Evolutionary conservation across 2,888 invertebrate species (phyloP), one percentile per base, ranked within the genome.

Genomic region (Tetramorium bicarinatum): DNA sequence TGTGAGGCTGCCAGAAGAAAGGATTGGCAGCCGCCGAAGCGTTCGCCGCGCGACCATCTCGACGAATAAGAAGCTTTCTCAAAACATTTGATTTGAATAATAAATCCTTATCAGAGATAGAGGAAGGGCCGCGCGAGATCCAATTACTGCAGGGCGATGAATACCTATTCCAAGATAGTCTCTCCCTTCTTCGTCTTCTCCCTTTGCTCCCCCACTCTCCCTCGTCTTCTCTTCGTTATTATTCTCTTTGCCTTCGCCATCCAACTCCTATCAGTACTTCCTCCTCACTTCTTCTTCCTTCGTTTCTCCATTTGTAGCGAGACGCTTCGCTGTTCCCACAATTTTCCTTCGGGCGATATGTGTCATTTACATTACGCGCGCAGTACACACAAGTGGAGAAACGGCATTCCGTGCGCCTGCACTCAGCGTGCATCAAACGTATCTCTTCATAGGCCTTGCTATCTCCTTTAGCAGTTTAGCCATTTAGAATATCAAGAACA

Each of bases 71-170:
- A 86, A 87, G 90, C 88, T 85, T 90, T 86, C 88, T 84, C 87
- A 83, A 90, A 92, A 91, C 88, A 92, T 91, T 89, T 90, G 90
- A 92, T 90, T 91, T 92, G 90, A 91, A 91, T 92, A 92, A 92
- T 92, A 92, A 93, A 93, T 92, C 91, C 91, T 93, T 90, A 91
- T 93, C 92, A 89, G 90, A 91, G 91, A 91, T 77, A 67, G 54
- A 77, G 87, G 87, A 87, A 89, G 86, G 87, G 69, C 44, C 82
- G 71, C 87, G 89, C 86, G 87, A 90, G 90, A 92, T 93, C 92
- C 92, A 93, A 93, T 93, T 93, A 93, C 91, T 87, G 86, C 89
- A 90, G 89, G 87, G 90, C 88, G 90, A 89, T 92, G 91, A 93
- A 92, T 92, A 91, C 91, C 92, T 90, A 91, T 93, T 91, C 86